These are phyloP conservation scores for Sapajus apella DNA, from an alignment of 2,113 vertebrate species.

Conservation along the genomic window DNA sequence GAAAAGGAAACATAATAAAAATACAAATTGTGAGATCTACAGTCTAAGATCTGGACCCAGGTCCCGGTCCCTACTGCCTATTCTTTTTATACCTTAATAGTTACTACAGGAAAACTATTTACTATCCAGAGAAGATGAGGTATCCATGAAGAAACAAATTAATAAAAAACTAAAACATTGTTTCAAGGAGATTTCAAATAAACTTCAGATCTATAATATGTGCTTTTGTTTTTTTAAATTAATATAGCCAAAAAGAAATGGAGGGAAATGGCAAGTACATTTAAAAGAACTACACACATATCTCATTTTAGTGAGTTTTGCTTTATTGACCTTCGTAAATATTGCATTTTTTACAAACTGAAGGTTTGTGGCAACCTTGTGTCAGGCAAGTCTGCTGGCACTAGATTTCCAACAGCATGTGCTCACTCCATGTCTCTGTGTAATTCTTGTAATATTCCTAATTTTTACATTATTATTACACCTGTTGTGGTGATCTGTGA, in stretches of 20 bases:
- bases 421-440: background rate
- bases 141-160: background rate
- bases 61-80: background rate
- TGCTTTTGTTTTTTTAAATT: background rate
- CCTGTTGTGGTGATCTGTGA: background rate
- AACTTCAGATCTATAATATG: background rate
- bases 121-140: background rate
- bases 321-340: background rate
- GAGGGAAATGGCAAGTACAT: background rate
- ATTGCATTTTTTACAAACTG: background rate
- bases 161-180: background rate
- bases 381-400: background rate
- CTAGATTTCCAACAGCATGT: background rate
- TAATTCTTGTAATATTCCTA: background rate
- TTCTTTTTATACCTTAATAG: background rate
- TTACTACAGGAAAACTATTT: background rate
- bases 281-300: background rate
- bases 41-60: background rate
- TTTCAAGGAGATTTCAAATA: slow-evolving; percentile 15
- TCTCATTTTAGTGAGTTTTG: background rate
- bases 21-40: background rate
- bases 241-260: background rate
- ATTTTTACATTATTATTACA: background rate
- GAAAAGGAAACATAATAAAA: background rate
- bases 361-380: background rate